These are phyloP conservation scores for Sitobion miscanthi DNA, from an alignment of 1,140 invertebrate genomes.

Conservation along the genomic window DNA sequence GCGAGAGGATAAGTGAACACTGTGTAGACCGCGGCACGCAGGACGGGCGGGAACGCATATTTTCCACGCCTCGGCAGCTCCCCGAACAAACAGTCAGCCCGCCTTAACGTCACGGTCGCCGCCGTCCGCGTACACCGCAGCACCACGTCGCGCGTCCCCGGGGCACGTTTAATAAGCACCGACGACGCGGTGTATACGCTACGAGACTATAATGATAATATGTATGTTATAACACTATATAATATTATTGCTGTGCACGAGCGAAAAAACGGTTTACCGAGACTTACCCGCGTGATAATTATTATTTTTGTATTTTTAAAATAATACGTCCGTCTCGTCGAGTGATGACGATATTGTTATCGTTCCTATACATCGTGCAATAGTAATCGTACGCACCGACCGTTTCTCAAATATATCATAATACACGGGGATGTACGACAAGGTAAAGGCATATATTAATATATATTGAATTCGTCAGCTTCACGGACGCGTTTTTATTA, in stretches of 20 bases:
- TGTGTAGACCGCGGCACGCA: not conserved
- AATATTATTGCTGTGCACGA: not conserved
- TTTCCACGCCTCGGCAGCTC: conserved; percentile 52
- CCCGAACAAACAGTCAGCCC: conserved; percentile 54
- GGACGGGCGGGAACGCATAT: conserved; percentile 40
- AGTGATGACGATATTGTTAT: not conserved
- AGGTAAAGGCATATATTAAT: not conserved
- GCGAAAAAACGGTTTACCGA: not conserved
- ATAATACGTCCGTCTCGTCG: not conserved
- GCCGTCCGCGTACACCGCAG: not conserved
- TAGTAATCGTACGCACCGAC: not conserved
- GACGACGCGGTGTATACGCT: not conserved
- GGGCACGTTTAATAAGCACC: conserved; percentile 25
- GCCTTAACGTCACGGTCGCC: conserved; percentile 49
- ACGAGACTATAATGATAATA: too few species aligned
- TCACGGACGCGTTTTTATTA: not conserved
- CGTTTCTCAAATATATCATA: not conserved
- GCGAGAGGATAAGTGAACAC: not conserved
- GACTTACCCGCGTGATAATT: not conserved
- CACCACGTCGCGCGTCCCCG: not conserved
- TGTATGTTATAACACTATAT: too few species aligned
- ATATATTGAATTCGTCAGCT: not conserved
- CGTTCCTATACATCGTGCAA: not conserved
- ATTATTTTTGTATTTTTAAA: not conserved
- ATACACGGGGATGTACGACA: not conserved